Percentiles rank a stretch among this genome's conserved stretches.
Evolutionary conservation across 2,888 invertebrate species (phyloP).

Genomic region (Antheraea assamensis): DNA sequence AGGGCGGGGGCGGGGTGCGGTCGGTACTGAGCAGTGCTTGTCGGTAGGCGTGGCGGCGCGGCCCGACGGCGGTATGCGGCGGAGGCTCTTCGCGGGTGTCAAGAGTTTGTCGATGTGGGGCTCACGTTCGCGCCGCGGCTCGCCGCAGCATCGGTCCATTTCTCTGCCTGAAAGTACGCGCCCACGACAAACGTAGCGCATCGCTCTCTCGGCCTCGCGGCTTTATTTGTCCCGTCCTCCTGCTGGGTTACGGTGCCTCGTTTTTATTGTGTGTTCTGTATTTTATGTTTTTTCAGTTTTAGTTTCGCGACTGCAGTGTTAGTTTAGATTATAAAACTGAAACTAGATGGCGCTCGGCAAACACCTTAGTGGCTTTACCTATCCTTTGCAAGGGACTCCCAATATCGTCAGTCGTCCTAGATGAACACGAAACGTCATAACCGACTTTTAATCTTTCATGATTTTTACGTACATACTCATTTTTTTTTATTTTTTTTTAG

Average conservation of each 20-base stretch:
- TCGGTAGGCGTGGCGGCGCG: conserved; percentile 78
- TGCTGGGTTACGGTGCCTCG: conserved; percentile 68
- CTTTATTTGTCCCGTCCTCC: conserved; percentile 77
- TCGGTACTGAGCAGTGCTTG: conserved; percentile 75
- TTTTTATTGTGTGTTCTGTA: conserved; percentile 73
- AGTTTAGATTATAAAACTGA: conserved; percentile 68
- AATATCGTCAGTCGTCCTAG: conserved; percentile 20
- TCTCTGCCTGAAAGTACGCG: conserved; percentile 93
- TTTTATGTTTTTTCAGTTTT: conserved; percentile 60
- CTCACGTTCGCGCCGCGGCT: conserved; percentile 85
- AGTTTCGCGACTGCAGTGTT: conserved; percentile 74
- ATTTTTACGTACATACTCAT: conserved; percentile 26
- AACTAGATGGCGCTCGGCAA: conserved; percentile 71
- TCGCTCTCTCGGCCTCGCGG: conserved; percentile 72
- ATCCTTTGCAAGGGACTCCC: conserved; percentile 56
- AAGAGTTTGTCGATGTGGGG: conserved; percentile 90
- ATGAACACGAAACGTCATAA: conserved; percentile 26
- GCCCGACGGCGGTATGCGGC: conserved; percentile 85
- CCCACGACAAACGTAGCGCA: conserved; percentile 72
- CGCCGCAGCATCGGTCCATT: conserved; percentile 91
- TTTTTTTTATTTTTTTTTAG: conserved; percentile 16
- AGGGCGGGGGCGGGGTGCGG: conserved; percentile 70
- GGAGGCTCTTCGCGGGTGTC: conserved; percentile 90
- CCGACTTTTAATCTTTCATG: conserved; percentile 33
- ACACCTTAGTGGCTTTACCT: conserved; percentile 73